These are phyloP conservation scores for Oreochromis aureus DNA, from an alignment of 2,113 vertebrate genomes.

Conservation along the genomic window DNA sequence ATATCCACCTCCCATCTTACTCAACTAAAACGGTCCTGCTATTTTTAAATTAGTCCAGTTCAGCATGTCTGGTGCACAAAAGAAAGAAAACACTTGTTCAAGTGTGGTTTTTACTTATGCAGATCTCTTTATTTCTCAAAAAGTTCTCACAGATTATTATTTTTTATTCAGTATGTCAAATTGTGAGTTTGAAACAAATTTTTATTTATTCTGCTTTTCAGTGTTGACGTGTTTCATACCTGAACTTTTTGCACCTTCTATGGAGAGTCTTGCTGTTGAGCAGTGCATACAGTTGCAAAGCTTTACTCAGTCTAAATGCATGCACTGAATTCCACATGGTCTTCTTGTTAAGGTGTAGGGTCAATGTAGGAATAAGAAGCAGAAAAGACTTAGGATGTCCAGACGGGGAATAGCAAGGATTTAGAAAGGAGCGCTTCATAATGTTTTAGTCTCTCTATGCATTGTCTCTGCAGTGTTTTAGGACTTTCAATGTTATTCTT, in stretches of 20 bases:
- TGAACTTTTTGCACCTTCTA: neutral
- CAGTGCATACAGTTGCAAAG: neutral
- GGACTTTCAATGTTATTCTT: constrained; percentile 59
- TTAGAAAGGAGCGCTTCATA: constrained; percentile 32
- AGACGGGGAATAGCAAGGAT: constrained; percentile 45
- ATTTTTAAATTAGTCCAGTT: neutral
- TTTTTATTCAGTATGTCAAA: neutral
- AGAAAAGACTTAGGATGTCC: constrained; percentile 3
- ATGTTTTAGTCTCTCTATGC: constrained; percentile 28
- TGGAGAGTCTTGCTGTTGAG: neutral
- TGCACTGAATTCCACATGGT: constrained; percentile 14
- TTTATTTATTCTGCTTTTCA: neutral
- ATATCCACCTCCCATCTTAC: constrained; percentile 16
- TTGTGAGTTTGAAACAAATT: neutral
- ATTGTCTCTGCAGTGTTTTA: constrained; percentile 39
- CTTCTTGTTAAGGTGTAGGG: constrained; percentile 29
- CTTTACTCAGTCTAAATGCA: constrained; percentile 26
- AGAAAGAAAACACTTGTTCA: neutral
- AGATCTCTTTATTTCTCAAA: neutral
- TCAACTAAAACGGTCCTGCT: neutral
- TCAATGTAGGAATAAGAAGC: constrained; percentile 40
- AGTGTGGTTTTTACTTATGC: neutral
- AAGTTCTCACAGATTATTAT: neutral
- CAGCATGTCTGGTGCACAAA: neutral
- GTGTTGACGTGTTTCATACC: neutral